Percentiles rank a stretch among this genome's conserved stretches.
Conservation (phyloP, 2,888 invertebrate genomes). For the Pinctada fucata region DNA sequence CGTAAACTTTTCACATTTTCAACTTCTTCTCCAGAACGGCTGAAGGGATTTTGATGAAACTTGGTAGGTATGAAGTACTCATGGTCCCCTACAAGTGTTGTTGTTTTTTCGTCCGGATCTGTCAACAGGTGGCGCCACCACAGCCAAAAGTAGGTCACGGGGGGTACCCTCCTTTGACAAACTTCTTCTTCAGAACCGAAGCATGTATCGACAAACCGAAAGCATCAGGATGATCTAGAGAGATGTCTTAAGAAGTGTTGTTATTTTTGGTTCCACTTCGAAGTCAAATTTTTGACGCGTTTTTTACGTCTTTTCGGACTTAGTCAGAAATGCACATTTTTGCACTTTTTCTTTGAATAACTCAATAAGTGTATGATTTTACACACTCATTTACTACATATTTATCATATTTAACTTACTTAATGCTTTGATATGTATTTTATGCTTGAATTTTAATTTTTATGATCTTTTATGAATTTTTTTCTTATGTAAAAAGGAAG, state of each 20-base stretch:
- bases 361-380: too few species aligned
- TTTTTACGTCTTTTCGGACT: background rate
- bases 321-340: too few species aligned
- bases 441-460: too few species aligned
- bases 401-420: too few species aligned
- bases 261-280: background rate
- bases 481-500: too few species aligned
- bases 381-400: too few species aligned
- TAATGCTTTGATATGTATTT: too few species aligned
- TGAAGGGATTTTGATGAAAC: background rate
- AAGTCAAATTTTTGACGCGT: background rate
- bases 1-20: background rate
- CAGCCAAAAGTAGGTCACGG: background rate
- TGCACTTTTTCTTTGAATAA: too few species aligned
- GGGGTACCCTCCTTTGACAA: conserved; percentile 1
- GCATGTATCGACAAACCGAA: background rate
- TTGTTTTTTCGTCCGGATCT: background rate
- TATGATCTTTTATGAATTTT: too few species aligned
- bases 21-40: background rate
- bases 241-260: background rate
- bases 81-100: conserved; percentile 2
- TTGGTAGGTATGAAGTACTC: background rate
- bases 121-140: background rate
- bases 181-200: background rate
- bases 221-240: background rate